These are phyloP conservation scores for Automeris io DNA, from an alignment of 2,888 invertebrate species.

Conservation along the genomic window DNA sequence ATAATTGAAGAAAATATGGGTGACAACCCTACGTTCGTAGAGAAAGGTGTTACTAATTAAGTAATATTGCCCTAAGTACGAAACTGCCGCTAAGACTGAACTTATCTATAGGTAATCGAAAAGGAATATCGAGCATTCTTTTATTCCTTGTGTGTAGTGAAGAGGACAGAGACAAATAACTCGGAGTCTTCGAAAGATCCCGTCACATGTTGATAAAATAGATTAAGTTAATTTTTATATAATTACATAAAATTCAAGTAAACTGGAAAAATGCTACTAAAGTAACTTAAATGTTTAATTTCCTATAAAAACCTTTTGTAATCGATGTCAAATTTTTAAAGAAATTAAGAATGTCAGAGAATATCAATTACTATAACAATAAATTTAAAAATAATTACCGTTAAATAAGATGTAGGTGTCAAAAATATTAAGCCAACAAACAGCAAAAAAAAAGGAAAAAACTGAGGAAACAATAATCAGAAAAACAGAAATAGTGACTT, in stretches of 20 bases:
- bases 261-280: no score
- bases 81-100: conserved; percentile 9
- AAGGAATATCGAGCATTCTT: conserved; percentile 29
- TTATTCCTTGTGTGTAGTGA: conserved; percentile 7
- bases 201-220: neutral
- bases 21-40: neutral
- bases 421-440: no score
- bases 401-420: no score
- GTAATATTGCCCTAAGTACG: neutral
- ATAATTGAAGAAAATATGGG: no score
- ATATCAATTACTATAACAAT: no score
- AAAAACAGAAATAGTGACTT: conserved; percentile 16
- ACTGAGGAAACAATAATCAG: neutral
- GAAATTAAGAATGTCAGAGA: no score
- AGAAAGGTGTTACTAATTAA: conserved; percentile 6
- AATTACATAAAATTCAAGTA: no score
- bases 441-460: no score
- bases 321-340: no score
- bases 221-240: neutral
- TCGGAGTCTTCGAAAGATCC: conserved; percentile 7
- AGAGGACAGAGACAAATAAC: conserved; percentile 29
- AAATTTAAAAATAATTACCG: no score
- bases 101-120: conserved; percentile 27
- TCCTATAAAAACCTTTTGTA: no score
- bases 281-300: no score